Percentiles rank a stretch among this genome's conserved stretches.
Conservation (phyloP, 2,797 vertebrate genomes). For the Harpagifer antarcticus region DNA sequence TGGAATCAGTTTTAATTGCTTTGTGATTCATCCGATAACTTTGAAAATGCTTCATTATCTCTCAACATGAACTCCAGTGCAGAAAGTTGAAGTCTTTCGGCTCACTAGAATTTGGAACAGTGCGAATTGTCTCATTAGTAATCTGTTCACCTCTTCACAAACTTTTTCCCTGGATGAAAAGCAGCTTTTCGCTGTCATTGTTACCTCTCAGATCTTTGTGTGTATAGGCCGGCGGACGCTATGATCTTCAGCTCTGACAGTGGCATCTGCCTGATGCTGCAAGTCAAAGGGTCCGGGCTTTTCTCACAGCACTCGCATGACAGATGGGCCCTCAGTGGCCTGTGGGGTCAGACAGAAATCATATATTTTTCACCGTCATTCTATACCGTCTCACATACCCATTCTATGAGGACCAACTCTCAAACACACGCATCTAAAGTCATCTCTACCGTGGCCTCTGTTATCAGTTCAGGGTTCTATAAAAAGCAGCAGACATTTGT, state of each 20-base stretch:
- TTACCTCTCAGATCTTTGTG: constrained; percentile 48
- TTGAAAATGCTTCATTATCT: constrained; percentile 44
- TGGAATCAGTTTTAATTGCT: constrained; percentile 48
- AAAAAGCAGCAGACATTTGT: not conserved
- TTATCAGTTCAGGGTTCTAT: constrained; percentile 1
- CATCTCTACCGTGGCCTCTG: not conserved
- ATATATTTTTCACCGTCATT: constrained; percentile 12
- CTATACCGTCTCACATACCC: not conserved
- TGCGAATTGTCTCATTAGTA: constrained; percentile 60
- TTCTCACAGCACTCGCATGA: constrained; percentile 23
- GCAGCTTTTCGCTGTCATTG: constrained; percentile 46
- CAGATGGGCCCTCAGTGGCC: constrained; percentile 11
- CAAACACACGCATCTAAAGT: not conserved
- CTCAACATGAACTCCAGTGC: constrained; percentile 38
- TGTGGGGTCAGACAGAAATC: constrained; percentile 38
- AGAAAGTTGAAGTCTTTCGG: constrained; percentile 22
- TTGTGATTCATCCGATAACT: constrained; percentile 36
- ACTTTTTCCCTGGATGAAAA: constrained; percentile 48
- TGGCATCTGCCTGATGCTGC: constrained; percentile 37
- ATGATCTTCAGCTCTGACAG: constrained; percentile 30
- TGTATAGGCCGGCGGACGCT: constrained; percentile 36
- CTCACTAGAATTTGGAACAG: constrained; percentile 25
- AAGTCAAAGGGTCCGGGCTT: constrained; percentile 45
- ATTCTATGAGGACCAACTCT: not conserved
- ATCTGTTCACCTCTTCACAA: constrained; percentile 52